Evolutionary conservation across 2,888 invertebrate genomes (phyloP).

Genomic region (Erynnis tages): DNA sequence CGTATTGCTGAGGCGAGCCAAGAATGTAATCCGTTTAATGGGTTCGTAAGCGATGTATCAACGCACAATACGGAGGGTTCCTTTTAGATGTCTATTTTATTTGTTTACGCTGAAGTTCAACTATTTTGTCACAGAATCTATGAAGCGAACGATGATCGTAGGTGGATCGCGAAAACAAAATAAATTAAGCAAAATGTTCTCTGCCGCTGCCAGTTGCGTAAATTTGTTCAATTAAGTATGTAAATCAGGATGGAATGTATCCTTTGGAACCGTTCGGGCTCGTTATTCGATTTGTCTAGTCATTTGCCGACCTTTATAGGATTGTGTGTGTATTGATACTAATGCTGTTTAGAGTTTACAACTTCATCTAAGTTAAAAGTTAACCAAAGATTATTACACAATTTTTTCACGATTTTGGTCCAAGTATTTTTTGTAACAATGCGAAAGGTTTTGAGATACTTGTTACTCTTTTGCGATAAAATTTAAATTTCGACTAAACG

Average conservation of each 20-base stretch:
- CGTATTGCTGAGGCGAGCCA: conserved; percentile 51
- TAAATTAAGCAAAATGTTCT: conserved; percentile 11
- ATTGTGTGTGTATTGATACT: too few species aligned
- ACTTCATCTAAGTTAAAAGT: too few species aligned
- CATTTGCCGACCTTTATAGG: conserved; percentile 2
- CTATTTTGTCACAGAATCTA: conserved; percentile 10
- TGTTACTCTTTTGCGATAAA: too few species aligned
- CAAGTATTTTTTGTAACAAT: too few species aligned
- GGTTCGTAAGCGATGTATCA: conserved; percentile 57
- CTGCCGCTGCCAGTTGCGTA: conserved; percentile 12
- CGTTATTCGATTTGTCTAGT: conserved; percentile 25
- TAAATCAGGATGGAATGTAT: conserved; percentile 34
- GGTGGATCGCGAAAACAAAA: too few species aligned
- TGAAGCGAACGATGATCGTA: too few species aligned
- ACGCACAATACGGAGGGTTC: conserved; percentile 36
- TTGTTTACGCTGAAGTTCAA: conserved; percentile 1
- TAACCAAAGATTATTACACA: too few species aligned
- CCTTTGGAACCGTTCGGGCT: conserved; percentile 22
- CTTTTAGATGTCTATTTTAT: conserved; percentile 24
- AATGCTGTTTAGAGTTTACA: too few species aligned
- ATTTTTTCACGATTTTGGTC: too few species aligned
- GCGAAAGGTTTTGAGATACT: too few species aligned
- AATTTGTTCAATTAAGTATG: conserved; percentile 33
- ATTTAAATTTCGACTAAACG: too few species aligned
- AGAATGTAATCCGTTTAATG: conserved; percentile 67